Evolutionary conservation across 2,888 invertebrate genomes (phyloP).

Genomic region (Encarsia formosa): DNA sequence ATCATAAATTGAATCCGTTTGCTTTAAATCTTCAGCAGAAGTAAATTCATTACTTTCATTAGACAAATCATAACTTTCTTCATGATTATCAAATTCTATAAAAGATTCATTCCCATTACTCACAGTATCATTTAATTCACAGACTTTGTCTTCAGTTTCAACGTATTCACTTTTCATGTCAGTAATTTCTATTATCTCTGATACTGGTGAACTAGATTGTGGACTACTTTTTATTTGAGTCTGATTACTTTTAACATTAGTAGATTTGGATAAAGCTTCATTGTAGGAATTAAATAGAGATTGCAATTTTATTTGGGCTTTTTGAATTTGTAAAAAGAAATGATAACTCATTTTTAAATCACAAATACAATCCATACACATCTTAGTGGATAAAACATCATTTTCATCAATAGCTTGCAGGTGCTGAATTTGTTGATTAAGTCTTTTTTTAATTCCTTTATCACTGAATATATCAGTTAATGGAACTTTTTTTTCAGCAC

Average conservation of each 20-base stretch:
- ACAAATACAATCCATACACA: conserved; percentile 50
- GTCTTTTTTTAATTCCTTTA: conserved; percentile 45
- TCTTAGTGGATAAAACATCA: conserved; percentile 45
- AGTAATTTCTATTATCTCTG: no score
- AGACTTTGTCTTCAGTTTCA: no score
- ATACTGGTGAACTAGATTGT: no score
- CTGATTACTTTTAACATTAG: background rate
- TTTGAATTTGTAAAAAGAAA: conserved; percentile 49
- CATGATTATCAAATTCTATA: conserved; percentile 47
- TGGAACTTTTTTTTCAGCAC: conserved; percentile 46
- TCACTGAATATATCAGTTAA: conserved; percentile 48
- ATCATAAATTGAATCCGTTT: no score
- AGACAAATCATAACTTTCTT: conserved; percentile 17
- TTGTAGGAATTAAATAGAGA: conserved; percentile 33
- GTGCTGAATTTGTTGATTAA: conserved; percentile 47
- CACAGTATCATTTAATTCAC: conserved; percentile 17
- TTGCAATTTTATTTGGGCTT: conserved; percentile 46
- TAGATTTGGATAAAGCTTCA: conserved; percentile 6
- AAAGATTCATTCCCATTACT: conserved; percentile 41
- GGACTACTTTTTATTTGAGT: no score
- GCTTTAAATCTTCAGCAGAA: conserved; percentile 1
- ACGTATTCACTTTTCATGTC: no score
- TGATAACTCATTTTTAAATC: conserved; percentile 49
- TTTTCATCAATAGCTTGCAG: conserved; percentile 42
- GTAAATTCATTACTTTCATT: conserved; percentile 22